Evolutionary conservation across 2,888 invertebrate genomes (phyloP).

Genomic region (Drosophila cracens): DNA sequence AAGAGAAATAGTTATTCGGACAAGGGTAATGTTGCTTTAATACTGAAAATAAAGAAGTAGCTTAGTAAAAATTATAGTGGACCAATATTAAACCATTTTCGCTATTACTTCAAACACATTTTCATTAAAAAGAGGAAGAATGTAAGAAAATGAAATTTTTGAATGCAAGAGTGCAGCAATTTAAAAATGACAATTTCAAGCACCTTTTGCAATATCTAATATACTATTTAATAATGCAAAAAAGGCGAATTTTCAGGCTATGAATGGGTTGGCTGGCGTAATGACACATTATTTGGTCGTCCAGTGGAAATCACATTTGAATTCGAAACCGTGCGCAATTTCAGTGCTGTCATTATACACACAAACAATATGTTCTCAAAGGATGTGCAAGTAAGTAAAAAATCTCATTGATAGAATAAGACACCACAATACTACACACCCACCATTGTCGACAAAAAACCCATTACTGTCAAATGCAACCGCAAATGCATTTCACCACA

Average conservation of each 20-base stretch:
- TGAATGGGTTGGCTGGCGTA: conserved; percentile 94
- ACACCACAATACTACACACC: neutral
- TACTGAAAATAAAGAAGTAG: too few relatives aligned
- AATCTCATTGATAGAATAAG: neutral
- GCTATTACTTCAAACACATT: too few relatives aligned
- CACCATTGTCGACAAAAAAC: neutral
- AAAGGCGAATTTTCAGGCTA: conserved; percentile 86
- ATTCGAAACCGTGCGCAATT: conserved; percentile 91
- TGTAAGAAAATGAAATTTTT: neutral
- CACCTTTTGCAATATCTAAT: neutral
- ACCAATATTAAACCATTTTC: too few relatives aligned
- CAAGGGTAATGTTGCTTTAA: neutral
- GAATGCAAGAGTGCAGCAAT: neutral
- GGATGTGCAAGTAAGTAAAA: conserved; percentile 88
- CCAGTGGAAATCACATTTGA: conserved; percentile 91
- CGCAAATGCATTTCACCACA: conserved; percentile 47
- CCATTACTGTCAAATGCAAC: conserved; percentile 35
- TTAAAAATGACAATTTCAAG: neutral
- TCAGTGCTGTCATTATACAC: conserved; percentile 90
- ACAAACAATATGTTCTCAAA: conserved; percentile 91
- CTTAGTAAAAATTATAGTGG: too few relatives aligned
- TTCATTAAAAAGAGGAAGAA: neutral
- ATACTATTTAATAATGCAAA: neutral
- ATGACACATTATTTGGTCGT: conserved; percentile 88
- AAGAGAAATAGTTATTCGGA: neutral